These are phyloP conservation scores for Dicyrtoma fusca DNA, from an alignment of 2,888 invertebrate species.

Conservation along the genomic window DNA sequence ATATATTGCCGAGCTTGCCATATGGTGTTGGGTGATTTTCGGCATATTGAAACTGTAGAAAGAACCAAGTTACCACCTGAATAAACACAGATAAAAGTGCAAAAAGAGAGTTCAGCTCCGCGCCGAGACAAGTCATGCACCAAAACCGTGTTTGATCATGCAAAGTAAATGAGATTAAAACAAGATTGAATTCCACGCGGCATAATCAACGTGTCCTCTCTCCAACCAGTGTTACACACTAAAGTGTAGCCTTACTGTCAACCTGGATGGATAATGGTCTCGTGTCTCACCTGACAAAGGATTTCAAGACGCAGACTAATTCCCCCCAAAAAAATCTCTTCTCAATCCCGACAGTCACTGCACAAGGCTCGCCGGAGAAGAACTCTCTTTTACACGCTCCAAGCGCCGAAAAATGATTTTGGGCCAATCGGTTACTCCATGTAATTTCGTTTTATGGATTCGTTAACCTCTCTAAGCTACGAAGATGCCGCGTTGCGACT, in stretches of 20 bases:
- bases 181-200: slow-evolving; percentile 45
- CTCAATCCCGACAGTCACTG: too few species aligned
- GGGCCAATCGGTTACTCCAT: too few species aligned
- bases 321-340: too few species aligned
- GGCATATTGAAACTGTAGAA: slow-evolving; percentile 3
- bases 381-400: too few species aligned
- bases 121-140: slow-evolving; percentile 28
- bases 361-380: too few species aligned
- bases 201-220: slow-evolving; percentile 29
- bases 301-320: background rate
- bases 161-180: slow-evolving; percentile 57
- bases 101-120: slow-evolving; percentile 21
- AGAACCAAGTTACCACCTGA: slow-evolving; percentile 53
- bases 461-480: too few species aligned
- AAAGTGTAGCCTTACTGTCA: background rate
- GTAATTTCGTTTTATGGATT: too few species aligned
- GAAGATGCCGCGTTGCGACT: too few species aligned
- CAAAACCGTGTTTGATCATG: slow-evolving; percentile 54
- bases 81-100: slow-evolving; percentile 56
- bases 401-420: too few species aligned
- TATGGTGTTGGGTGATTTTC: slow-evolving; percentile 30
- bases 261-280: background rate
- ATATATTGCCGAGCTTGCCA: slow-evolving; percentile 18
- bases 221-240: background rate
- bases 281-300: slow-evolving; percentile 17